A percentile compares a stretch with the other conserved stretches of the same genome.
Evolutionary conservation across 2,797 vertebrate species (phyloP).

Genomic region (Gymnodraco acuticeps): DNA sequence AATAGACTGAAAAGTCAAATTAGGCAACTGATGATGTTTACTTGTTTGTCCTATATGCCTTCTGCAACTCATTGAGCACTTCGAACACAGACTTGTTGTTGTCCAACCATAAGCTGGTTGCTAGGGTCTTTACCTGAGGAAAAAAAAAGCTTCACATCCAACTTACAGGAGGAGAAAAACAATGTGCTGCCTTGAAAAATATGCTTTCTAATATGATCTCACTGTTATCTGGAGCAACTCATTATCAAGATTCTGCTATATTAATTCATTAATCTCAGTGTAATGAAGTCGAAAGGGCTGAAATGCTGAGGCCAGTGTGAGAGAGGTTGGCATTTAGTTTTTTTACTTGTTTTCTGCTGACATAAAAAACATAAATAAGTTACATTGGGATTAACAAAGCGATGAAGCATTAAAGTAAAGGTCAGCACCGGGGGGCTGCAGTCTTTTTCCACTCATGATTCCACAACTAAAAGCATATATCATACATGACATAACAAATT

Average conservation of each 20-base stretch:
- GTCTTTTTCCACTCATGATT: constrained; percentile 1
- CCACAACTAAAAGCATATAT: background rate
- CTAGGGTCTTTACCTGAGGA: background rate
- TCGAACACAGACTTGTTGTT: background rate
- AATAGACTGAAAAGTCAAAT: background rate
- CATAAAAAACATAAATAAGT: constrained; percentile 37
- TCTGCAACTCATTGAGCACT: background rate
- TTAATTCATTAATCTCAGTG: constrained; percentile 64
- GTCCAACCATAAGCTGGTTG: background rate
- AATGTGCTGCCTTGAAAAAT: constrained; percentile 22
- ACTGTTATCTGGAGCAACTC: constrained; percentile 46
- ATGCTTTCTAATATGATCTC: constrained; percentile 30
- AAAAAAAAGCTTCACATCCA: background rate
- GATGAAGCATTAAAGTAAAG: constrained; percentile 56
- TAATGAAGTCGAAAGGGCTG: constrained; percentile 47
- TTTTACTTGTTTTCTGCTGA: constrained; percentile 23
- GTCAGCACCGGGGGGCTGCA: constrained; percentile 46
- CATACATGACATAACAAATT: background rate
- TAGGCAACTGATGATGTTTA: background rate
- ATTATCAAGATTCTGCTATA: constrained; percentile 47
- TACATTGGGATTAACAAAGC: constrained; percentile 38
- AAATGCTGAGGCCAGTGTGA: constrained; percentile 32
- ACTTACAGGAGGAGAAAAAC: background rate
- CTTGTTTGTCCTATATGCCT: background rate
- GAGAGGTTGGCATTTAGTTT: constrained; percentile 6